Base-by-base conservation (phyloP, 2,888 invertebrate species). In the Litoditis marina region DNA sequence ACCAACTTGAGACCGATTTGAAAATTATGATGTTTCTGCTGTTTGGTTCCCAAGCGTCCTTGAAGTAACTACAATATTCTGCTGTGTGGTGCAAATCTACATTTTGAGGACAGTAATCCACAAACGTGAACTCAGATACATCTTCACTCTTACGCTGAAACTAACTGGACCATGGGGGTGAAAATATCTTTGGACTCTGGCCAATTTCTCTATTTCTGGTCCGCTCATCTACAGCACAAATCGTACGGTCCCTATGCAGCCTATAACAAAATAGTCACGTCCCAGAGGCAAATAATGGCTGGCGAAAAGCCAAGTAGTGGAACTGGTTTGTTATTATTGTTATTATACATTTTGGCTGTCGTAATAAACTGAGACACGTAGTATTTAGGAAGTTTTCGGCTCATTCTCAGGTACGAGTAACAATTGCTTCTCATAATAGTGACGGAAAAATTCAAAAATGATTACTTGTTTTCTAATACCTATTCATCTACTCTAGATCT, bases 241-340 rank as follows among this genome's bases (percentile, higher is more conserved):
- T 66, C 73, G 16, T 79, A 79, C 59, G 79, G 77, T 11, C 78
- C 78, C 6, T 81, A 79, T 52, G 80, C 79, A 5, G 78, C 78
- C 0, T 71, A 73, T 58, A 80, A 80, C 59, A 78, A 76, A 47
- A 46, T 77, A 49, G 78, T 76, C 2, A 71, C 66, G 11, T 57
- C 56, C 16, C 39, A 66, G 7, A 62, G 61, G 16, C 77, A 79
- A 56, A 76, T 80, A 8, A 56, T 76, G 66, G 74, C 72, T 19
- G 79, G 77, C 25, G 73, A 73, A 53, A 66, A 63, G 32, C 49
- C 53, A 5, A 49, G 32, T 28, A 16, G 19, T 32, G 22, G 50
- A 42, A 30, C 19, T 6, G 62, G 57, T 56, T 27, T 11, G 60
- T 52, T n/a, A n/a, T n/a, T n/a, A n/a, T n/a, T n/a, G n/a, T n/a